Base-by-base conservation (phyloP, 2,113 vertebrate genomes). In the Phyllostomus hastatus region DNA sequence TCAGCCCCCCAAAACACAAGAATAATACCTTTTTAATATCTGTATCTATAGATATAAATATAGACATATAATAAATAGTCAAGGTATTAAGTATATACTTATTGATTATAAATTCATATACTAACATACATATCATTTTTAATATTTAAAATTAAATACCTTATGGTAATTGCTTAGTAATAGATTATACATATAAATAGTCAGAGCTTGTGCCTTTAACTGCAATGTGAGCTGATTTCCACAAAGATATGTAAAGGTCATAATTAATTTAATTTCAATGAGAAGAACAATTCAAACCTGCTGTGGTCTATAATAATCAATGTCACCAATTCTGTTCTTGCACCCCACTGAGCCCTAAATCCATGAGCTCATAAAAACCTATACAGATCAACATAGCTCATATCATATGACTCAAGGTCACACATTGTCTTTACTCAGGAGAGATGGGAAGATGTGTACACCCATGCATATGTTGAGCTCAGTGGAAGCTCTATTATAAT, bases 141-240 rank as follows among this genome's bases (percentile, higher is more conserved):
- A 57, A 33, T 33, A 75, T 59, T 82, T 19, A 38, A 48, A 50
- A 73, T 59, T 48, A 15, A 90, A 59, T n/a, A 10, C 69, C 38
- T 92, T 54, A 35, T 5, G 70, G 1, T 46, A 76, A 90, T 82
- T 84, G 33, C 3, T 33, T 90, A 70, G 64, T 80, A 33, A 94
- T 66, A 31, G 12, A 72, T 70, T 22, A 90, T 10, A 15, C 0
- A 14, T 0, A 46, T 6, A 64, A 69, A 5, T 35, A 75, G 10
- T 2, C 52, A 54, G 54, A 9, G n/a, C 15, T 64, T 73, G 8
- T 3, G 48, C 2, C 28, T 92, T 81, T 28, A 79, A 75, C 35
- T 61, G 15, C 1, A 67, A n/a, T 35, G 57, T 75, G 28, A 90
- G 33, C 19, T 83, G 26, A 33, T 59, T 94, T 80, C 1, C 20